Evolutionary conservation across 2,888 invertebrate species (phyloP).

Genomic region (Saturnia pavonia): DNA sequence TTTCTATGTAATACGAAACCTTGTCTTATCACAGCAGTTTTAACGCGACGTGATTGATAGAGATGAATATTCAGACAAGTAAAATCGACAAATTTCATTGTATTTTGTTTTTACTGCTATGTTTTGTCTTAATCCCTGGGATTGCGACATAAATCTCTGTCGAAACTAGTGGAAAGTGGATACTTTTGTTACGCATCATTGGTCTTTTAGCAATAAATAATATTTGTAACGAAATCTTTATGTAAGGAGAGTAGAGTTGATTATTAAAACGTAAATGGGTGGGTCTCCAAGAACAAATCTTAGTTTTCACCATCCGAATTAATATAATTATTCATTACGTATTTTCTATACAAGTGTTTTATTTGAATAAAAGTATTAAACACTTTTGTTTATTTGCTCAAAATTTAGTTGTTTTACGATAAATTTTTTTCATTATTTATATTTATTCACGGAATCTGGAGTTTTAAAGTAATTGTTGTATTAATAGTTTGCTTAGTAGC

Average conservation of each 20-base stretch:
- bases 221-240: constrained; percentile 38
- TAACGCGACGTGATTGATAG: constrained; percentile 68
- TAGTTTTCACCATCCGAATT: not conserved
- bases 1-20: constrained; percentile 40
- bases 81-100: constrained; percentile 54
- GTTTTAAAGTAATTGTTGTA: too few species aligned
- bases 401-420: not conserved
- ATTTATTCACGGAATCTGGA: too few species aligned
- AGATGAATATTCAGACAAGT: constrained; percentile 63
- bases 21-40: constrained; percentile 56
- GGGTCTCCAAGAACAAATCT: not conserved
- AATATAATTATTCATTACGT: constrained; percentile 3
- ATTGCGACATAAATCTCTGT: constrained; percentile 65
- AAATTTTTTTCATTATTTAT: not conserved
- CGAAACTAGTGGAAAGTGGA: constrained; percentile 53
- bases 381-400: constrained; percentile 18
- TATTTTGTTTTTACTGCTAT: constrained; percentile 52
- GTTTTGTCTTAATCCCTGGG: constrained; percentile 55
- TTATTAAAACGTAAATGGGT: constrained; percentile 26
- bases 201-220: constrained; percentile 47
- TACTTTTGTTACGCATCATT: constrained; percentile 50
- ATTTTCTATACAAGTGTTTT: not conserved
- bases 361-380: not conserved
- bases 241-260: constrained; percentile 32
- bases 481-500: too few species aligned